Conservation (phyloP, 2,888 invertebrate genomes). For the Thereva unica region DNA sequence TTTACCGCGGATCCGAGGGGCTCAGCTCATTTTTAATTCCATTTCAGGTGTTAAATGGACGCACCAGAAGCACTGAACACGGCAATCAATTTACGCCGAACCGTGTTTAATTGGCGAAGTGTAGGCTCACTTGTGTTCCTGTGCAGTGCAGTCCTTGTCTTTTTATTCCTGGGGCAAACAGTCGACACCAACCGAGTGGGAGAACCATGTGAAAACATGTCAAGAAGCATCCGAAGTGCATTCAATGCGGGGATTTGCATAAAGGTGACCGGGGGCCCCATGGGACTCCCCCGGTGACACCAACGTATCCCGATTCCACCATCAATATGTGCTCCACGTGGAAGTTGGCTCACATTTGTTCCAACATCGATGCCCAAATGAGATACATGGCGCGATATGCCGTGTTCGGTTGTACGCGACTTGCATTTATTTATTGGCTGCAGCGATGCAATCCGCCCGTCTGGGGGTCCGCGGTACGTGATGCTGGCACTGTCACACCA, state of each 20-base stretch:
- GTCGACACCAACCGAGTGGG: constrained; percentile 40
- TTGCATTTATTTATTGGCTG: constrained; percentile 43
- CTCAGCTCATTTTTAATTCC: constrained; percentile 40
- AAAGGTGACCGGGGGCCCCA: constrained; percentile 34
- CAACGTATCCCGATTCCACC: constrained; percentile 17
- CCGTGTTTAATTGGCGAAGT: constrained; percentile 42
- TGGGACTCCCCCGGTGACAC: constrained; percentile 33
- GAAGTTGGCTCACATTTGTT: constrained; percentile 53
- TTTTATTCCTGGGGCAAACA: constrained; percentile 35
- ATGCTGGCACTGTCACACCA: constrained; percentile 11
- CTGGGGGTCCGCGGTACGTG: constrained; percentile 36
- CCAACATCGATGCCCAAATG: constrained; percentile 57
- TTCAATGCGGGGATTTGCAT: constrained; percentile 41
- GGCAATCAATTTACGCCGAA: constrained; percentile 44
- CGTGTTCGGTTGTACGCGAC: constrained; percentile 43
- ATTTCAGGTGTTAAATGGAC: constrained; percentile 43
- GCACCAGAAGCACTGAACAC: constrained; percentile 43
- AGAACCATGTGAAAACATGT: constrained; percentile 42
- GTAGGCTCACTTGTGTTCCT: constrained; percentile 39
- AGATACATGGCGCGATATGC: constrained; percentile 57
- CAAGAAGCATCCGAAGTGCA: constrained; percentile 40
- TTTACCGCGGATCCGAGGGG: constrained; percentile 14
- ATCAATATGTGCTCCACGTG: constrained; percentile 37
- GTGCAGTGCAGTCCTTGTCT: constrained; percentile 3
- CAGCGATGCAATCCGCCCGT: constrained; percentile 40